phyloP scores from a whole-genome alignment of 2,888 invertebrate species.

The Spilosoma lubricipeda region DNA sequence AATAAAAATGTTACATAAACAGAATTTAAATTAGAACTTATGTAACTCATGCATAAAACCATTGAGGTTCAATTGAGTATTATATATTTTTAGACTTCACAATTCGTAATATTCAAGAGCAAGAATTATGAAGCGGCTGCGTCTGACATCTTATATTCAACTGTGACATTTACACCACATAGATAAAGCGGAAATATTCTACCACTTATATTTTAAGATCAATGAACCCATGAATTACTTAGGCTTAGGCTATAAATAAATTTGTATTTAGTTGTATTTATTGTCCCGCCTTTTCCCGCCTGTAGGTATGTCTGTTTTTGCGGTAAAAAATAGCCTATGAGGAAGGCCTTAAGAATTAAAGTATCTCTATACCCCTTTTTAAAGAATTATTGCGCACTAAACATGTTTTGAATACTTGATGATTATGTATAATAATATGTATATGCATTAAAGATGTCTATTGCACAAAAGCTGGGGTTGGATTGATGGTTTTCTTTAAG shows the following conservation, averaged over 20 bases:
- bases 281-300: too few relatives aligned
- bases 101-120: neutral
- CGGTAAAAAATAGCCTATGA: too few relatives aligned
- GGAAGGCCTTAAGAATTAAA: neutral
- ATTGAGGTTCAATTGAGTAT: neutral
- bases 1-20: neutral
- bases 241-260: too few relatives aligned
- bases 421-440: neutral
- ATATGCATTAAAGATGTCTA: conserved; percentile 43
- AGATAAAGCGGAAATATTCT: neutral
- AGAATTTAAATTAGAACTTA: neutral
- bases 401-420: neutral
- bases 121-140: neutral
- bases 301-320: too few relatives aligned
- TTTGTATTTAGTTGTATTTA: too few relatives aligned
- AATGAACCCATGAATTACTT: neutral
- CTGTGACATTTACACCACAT: neutral
- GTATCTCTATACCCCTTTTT: neutral
- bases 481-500: conserved; percentile 55
- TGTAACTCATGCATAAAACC: neutral
- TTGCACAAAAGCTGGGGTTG: conserved; percentile 34
- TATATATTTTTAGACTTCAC: neutral
- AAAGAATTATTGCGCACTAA: neutral
- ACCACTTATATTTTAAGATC: neutral
- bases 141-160: neutral